A percentile compares a stretch with the other conserved stretches of the same genome.
These are phyloP conservation scores for Monoplex corrugatus DNA, from an alignment of 2,888 invertebrate genomes.

Conservation along the genomic window DNA sequence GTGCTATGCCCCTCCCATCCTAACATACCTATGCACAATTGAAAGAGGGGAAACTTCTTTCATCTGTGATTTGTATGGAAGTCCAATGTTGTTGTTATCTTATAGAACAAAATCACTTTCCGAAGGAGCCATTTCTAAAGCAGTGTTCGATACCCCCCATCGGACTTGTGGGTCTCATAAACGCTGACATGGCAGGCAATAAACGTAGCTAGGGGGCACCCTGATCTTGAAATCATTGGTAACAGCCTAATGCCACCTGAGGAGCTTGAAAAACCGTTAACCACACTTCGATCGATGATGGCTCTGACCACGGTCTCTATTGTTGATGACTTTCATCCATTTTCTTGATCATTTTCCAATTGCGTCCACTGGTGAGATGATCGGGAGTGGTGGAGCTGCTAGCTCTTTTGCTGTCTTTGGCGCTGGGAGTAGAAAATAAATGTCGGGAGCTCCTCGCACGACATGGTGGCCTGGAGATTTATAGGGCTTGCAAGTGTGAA, in stretches of 20 bases:
- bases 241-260: conserved; percentile 12
- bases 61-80: neutral
- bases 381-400: neutral
- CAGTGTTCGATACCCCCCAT: neutral
- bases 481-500: conserved; percentile 41
- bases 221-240: conserved; percentile 34
- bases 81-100: neutral
- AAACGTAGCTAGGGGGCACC: neutral
- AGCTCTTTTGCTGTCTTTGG: neutral
- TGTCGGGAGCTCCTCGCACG: neutral
- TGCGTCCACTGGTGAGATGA: neutral
- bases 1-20: too few relatives aligned
- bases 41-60: too few relatives aligned
- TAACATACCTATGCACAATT: too few relatives aligned
- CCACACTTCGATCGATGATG: neutral
- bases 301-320: neutral
- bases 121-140: neutral
- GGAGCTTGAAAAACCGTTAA: neutral
- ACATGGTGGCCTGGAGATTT: conserved; percentile 25
- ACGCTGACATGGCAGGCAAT: conserved; percentile 8
- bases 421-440: conserved; percentile 28
- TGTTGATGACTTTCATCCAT: conserved; percentile 45
- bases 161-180: neutral
- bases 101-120: conserved; percentile 15
- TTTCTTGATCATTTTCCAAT: conserved; percentile 46